Conservation (phyloP, 35 echinoderm and acorn worm genomes). For the Patiria miniata region DNA sequence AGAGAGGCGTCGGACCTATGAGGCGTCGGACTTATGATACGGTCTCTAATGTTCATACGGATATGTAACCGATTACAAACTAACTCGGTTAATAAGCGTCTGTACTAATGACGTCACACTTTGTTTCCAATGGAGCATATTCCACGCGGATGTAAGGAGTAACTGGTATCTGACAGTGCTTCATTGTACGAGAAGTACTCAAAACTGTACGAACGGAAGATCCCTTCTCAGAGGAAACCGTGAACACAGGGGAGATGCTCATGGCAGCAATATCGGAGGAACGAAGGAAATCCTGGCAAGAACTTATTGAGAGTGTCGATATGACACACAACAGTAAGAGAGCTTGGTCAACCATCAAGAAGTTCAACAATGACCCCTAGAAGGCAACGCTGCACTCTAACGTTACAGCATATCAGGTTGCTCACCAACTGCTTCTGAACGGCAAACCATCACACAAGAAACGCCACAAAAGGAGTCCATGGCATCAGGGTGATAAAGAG, state of each 20-base stretch:
- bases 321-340: conserved; percentile 36
- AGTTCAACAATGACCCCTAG: conserved; percentile 40
- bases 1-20: no score
- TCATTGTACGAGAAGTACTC: conserved; percentile 17
- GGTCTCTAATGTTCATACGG: no score
- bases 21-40: no score
- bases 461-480: neutral
- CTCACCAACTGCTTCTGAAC: conserved; percentile 39
- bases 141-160: conserved; percentile 28
- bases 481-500: neutral
- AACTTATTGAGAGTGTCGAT: conserved; percentile 31
- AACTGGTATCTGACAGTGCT: conserved; percentile 11
- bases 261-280: conserved; percentile 25
- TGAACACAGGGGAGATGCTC: conserved; percentile 38
- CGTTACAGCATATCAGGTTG: conserved; percentile 35
- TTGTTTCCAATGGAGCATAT: conserved; percentile 19
- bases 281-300: conserved; percentile 49
- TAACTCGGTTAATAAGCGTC: no score
- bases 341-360: conserved; percentile 39
- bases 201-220: conserved; percentile 39
- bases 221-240: conserved; percentile 39
- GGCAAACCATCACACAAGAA: conserved; percentile 1
- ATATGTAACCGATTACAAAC: no score
- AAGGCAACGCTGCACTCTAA: conserved; percentile 29
- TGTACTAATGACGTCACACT: no score